Evolutionary conservation across 2,888 invertebrate genomes (phyloP).

Genomic region (Tortrix viridana): DNA sequence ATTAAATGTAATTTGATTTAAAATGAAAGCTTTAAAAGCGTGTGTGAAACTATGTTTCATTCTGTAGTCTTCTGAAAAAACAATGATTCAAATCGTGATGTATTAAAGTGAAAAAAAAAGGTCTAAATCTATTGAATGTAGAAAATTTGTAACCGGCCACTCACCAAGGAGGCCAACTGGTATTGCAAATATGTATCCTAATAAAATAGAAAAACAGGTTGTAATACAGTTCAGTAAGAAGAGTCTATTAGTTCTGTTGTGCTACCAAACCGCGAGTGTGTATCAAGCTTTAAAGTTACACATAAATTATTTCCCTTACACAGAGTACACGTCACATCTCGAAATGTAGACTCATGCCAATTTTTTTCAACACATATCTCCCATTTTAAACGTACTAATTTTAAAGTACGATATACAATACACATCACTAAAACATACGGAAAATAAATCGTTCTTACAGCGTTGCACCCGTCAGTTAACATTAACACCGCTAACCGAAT

Average conservation of each 20-base stretch:
- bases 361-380: too few species aligned
- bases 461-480: too few species aligned
- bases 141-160: slow-evolving; percentile 63
- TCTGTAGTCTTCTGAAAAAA: slow-evolving; percentile 35
- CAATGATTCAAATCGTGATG: slow-evolving; percentile 36
- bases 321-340: not conserved
- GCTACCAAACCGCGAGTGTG: slow-evolving; percentile 45
- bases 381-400: too few species aligned
- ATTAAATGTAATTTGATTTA: slow-evolving; percentile 16
- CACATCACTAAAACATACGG: too few species aligned
- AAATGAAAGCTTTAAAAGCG: slow-evolving; percentile 71
- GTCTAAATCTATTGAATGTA: slow-evolving; percentile 58
- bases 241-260: slow-evolving; percentile 62
- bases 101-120: slow-evolving; percentile 44
- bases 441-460: too few species aligned
- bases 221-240: slow-evolving; percentile 43
- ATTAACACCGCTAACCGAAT: too few species aligned
- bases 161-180: slow-evolving; percentile 83
- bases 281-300: slow-evolving; percentile 5
- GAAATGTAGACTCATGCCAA: not conserved
- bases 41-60: slow-evolving; percentile 43
- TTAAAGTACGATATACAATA: too few species aligned
- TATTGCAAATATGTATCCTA: slow-evolving; percentile 82
- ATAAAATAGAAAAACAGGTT: slow-evolving; percentile 70
- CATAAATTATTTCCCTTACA: not conserved